phyloP scores from a whole-genome alignment of 2,113 vertebrate species.

The Dinomys branickii region DNA sequence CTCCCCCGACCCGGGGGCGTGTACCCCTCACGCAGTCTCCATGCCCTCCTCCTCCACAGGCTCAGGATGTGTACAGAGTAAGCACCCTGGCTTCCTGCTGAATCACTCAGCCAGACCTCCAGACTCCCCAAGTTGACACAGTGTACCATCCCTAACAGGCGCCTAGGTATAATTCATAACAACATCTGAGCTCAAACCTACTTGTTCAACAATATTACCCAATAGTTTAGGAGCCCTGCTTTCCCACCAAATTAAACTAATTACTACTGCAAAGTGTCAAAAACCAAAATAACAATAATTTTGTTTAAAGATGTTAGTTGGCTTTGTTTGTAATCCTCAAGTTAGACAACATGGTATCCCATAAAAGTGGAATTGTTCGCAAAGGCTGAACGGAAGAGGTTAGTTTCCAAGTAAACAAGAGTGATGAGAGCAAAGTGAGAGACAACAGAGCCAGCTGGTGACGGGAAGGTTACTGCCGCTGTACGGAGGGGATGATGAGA shows the following conservation, averaged over 20 bases:
- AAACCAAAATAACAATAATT: neutral
- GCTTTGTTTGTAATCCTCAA: neutral
- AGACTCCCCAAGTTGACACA: no score
- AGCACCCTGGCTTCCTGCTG: no score
- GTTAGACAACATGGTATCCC: neutral
- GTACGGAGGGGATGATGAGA: neutral
- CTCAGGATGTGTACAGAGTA: no score
- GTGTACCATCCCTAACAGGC: no score
- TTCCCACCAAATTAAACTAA: neutral
- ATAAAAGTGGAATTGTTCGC: neutral
- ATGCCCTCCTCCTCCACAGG: no score
- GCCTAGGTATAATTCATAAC: neutral
- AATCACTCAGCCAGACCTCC: no score
- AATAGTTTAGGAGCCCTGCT: neutral
- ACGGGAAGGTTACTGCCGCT: neutral
- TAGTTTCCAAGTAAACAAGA: neutral
- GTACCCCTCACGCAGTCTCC: no score
- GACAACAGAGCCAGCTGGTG: neutral
- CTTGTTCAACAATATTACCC: neutral
- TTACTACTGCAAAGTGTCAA: neutral
- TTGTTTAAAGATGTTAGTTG: neutral
- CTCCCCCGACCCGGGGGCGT: no score
- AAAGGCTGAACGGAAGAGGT: neutral
- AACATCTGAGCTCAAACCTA: neutral
- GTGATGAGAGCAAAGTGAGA: neutral